Evolutionary conservation across 2,113 vertebrate genomes (phyloP).

Genomic region (Cavia porcellus): DNA sequence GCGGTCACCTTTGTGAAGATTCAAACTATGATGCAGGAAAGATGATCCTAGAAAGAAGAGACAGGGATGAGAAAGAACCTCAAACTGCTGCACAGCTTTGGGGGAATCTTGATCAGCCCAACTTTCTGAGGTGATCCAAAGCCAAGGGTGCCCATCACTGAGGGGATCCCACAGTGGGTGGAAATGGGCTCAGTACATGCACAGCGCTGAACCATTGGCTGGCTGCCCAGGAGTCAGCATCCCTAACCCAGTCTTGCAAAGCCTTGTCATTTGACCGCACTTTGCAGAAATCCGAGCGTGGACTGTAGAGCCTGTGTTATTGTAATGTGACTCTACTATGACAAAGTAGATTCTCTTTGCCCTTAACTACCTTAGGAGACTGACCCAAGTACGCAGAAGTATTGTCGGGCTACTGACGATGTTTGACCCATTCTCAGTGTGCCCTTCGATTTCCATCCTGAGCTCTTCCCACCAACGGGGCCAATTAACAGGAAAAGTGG

Average conservation of each 20-base stretch:
- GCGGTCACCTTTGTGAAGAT: neutral
- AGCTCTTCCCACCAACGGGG: neutral
- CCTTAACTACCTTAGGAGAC: neutral
- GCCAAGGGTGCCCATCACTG: accelerated
- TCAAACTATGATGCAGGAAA: neutral
- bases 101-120: neutral
- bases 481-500: neutral
- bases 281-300: neutral
- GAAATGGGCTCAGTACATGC: neutral
- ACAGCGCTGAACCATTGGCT: accelerated
- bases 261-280: too few relatives aligned
- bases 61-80: accelerated
- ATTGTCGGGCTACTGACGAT: neutral
- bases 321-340: neutral
- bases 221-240: neutral
- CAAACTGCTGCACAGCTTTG: neutral
- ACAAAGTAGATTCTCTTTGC: neutral
- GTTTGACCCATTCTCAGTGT: neutral
- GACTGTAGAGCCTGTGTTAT: too few relatives aligned
- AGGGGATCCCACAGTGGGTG: accelerated
- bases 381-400: neutral
- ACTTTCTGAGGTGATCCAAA: neutral
- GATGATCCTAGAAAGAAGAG: neutral
- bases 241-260: neutral
- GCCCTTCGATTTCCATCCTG: neutral